These are phyloP conservation scores for Sarcophaga carnaria DNA, from an alignment of 2,888 invertebrate genomes.

Conservation along the genomic window DNA sequence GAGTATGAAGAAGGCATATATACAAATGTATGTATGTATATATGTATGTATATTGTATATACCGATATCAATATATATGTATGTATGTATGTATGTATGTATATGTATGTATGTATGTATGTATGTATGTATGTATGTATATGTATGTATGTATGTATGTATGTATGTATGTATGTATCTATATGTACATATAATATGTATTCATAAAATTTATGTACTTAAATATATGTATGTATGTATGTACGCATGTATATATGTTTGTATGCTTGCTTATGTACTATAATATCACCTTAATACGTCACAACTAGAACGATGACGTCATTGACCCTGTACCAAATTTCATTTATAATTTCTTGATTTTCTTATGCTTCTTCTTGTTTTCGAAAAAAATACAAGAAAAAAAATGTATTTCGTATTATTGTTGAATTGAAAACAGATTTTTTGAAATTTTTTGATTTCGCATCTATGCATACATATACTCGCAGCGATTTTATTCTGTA, in stretches of 20 bases:
- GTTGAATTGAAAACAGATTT: constrained; percentile 40
- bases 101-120: constrained; percentile 2
- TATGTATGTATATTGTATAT: not conserved
- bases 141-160: no score
- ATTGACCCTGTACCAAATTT: constrained; percentile 66
- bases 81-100: not conserved
- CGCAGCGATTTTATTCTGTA: no score
- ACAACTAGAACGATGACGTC: constrained; percentile 64
- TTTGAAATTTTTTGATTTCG: no score
- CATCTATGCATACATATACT: no score
- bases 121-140: not conserved
- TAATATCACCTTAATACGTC: constrained; percentile 52
- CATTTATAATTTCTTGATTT: constrained; percentile 26
- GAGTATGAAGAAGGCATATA: not conserved
- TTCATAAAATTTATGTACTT: constrained; percentile 28
- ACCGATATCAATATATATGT: no score
- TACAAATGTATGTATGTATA: not conserved
- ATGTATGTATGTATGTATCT: no score
- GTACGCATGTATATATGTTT: not conserved
- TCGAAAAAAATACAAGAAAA: no score
- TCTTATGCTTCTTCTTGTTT: not conserved
- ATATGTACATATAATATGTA: not conserved
- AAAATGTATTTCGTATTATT: constrained; percentile 3
- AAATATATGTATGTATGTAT: not conserved
- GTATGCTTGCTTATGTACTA: constrained; percentile 1